Base-by-base conservation (phyloP, 2,113 vertebrate species). In the Ancistrus triradiatus region DNA sequence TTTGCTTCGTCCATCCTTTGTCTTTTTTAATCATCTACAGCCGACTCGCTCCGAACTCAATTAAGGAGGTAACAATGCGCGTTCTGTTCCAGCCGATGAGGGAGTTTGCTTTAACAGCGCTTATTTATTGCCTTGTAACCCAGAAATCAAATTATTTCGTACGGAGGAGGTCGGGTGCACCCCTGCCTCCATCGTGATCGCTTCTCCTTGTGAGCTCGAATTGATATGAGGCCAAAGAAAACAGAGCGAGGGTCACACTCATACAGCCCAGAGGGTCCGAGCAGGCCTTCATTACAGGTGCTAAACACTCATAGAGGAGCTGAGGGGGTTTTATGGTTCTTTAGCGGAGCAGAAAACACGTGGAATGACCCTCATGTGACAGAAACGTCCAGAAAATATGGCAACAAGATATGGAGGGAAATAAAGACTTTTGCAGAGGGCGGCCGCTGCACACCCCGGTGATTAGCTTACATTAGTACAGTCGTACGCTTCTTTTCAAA, bases 51-150 rank as follows among this genome's bases (percentile, higher is more conserved):
- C 83, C 84, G 82, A 76, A 83, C 73, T 78, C 78, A 85, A 85
- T 86, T 86, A 85, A 67, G 70, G 25, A 61, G 52, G 56, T 68
- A 59, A 85, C 84, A 85, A 83, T 78, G 71, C 76, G 2, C 11
- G 69, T 78, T 77, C 55, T 87, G 83, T 86, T 71, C 77, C 28
- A 37, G 50, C 52, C 51, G 56, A 66, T 38, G 59, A 62, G 2
- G 61, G 50, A 59, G 67, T 63, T 66, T 71, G 73, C 72, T 73
- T 88, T 88, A 84, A 87, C 74, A 75, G 76, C 76, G 22, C 52
- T 82, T 85, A 84, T 85, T 87, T 86, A 87, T 84, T 72, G 73
- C 74, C 81, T 77, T 84, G 79, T 83, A 84, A 82, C 83, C 71
- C 78, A 63, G 48, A 83, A 86, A 86, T 86, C 80, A 84, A 83